Conservation (phyloP, 2,888 invertebrate species). For the Tanytarsus gracilentus region DNA sequence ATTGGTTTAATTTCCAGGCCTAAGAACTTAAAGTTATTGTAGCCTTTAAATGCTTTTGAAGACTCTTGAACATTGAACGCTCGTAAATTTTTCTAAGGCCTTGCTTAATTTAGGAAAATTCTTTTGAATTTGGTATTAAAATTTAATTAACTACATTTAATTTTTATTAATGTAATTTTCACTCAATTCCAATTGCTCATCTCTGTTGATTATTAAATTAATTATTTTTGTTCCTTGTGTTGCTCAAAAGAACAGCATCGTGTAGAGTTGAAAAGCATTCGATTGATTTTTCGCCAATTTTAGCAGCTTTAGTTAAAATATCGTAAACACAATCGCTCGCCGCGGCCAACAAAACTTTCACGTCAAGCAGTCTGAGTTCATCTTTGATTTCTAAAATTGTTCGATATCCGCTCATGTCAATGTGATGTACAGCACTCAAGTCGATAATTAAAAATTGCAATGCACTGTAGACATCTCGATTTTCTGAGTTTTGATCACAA, state of each 20-base stretch:
- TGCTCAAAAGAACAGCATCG: conserved; percentile 56
- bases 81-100: too few species aligned
- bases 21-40: too few species aligned
- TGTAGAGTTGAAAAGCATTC: conserved; percentile 53
- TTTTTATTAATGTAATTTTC: too few species aligned
- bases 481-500: neutral
- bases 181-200: too few species aligned
- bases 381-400: conserved; percentile 47
- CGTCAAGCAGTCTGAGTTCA: conserved; percentile 47
- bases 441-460: conserved; percentile 48
- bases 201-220: too few species aligned
- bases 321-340: conserved; percentile 46
- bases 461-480: conserved; percentile 23
- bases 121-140: too few species aligned
- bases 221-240: too few species aligned
- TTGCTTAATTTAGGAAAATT: too few species aligned
- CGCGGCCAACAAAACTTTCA: conserved; percentile 48
- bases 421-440: conserved; percentile 53
- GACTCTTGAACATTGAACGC: too few species aligned
- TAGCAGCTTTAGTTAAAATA: conserved; percentile 36
- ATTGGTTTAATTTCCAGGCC: too few species aligned
- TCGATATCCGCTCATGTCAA: conserved; percentile 56
- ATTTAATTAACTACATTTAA: too few species aligned
- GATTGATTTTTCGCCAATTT: conserved; percentile 40
- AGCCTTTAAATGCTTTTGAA: too few species aligned